Base-by-base conservation (phyloP, 2,113 vertebrate genomes). In the Rafetus swinhoei region DNA sequence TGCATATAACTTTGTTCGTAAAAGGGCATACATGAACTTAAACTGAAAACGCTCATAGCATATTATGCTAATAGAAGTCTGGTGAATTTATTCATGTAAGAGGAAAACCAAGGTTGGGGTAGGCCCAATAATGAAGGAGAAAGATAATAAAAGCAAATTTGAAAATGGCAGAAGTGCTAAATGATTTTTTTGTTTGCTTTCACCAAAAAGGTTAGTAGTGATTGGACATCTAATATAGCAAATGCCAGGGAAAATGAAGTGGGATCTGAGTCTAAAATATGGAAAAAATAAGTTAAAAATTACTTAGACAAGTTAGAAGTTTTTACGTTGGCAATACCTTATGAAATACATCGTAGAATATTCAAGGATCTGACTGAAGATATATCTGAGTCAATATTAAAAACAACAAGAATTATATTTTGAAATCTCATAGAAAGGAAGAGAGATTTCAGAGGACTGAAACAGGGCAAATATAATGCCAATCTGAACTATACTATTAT, bases 21-120 rank as follows among this genome's bases (percentile, higher is more conserved):
- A 2, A 3, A 50, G 60, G 21, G 15, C 0, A 0, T 15, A 19
- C 65, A 50, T 81, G 50, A 39, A 72, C 14, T 0, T 19, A 50
- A 45, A 1, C 16, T 56, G 62, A 32, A 72, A 72, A 72, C 10
- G 65, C 65, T 72, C 65, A 72, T 15, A 19, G 15, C 35, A n/a
- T 72, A n/a, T 35, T 72, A 35, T 35, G 18, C 65, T 72, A 72
- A 35, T 35, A 72, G 32, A 72, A 72, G 9, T 35, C 65, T 35
- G 18, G 65, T 72, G n/a, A 72, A 72, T 35, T 35, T 35, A 72
- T 35, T 72, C n/a, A 69, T 72, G 9, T n/a, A 72, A 72, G 65
- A 72, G 65, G 65, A 72, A 72, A 18, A 72, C 65, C 65, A 72
- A 72, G 18, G n/a, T 35, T 18, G 9, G n/a, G 16, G n/a, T 72